Percentiles rank a stretch among this genome's conserved stretches.
Evolutionary conservation across 2,888 invertebrate species (phyloP).

Genomic region (Loripinus fragilis): DNA sequence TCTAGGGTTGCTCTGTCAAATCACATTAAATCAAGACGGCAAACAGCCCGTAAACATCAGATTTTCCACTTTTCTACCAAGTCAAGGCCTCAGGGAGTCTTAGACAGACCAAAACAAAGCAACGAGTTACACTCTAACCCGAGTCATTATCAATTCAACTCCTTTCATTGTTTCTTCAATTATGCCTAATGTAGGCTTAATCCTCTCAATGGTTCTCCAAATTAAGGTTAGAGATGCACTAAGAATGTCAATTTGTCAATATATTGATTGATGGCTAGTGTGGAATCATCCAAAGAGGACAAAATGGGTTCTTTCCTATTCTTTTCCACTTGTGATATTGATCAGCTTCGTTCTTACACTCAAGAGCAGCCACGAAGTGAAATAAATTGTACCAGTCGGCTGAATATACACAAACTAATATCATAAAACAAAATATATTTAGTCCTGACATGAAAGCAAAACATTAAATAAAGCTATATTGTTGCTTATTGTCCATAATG

Average conservation of each 20-base stretch:
- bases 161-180: constrained; percentile 67
- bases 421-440: constrained; percentile 24
- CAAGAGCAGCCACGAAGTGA: constrained; percentile 2
- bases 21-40: constrained; percentile 42
- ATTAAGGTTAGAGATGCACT: constrained; percentile 56
- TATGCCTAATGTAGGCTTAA: constrained; percentile 69
- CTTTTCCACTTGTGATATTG: constrained; percentile 21
- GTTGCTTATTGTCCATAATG: constrained; percentile 20
- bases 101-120: constrained; percentile 42
- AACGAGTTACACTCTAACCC: constrained; percentile 51
- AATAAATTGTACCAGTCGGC: constrained; percentile 17
- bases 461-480: constrained; percentile 23
- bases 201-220: constrained; percentile 66
- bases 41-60: constrained; percentile 50
- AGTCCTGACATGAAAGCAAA: constrained; percentile 21
- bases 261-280: constrained; percentile 30
- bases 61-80: constrained; percentile 35
- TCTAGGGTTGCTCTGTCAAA: constrained; percentile 50
- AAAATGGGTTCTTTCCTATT: constrained; percentile 12
- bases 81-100: constrained; percentile 13
- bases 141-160: constrained; percentile 65
- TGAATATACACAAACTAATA: constrained; percentile 19
- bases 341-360: constrained; percentile 16
- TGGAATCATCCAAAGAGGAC: constrained; percentile 12
- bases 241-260: constrained; percentile 54